Conservation (phyloP, 2,797 vertebrate species). For the Orestias chungarensis region DNA sequence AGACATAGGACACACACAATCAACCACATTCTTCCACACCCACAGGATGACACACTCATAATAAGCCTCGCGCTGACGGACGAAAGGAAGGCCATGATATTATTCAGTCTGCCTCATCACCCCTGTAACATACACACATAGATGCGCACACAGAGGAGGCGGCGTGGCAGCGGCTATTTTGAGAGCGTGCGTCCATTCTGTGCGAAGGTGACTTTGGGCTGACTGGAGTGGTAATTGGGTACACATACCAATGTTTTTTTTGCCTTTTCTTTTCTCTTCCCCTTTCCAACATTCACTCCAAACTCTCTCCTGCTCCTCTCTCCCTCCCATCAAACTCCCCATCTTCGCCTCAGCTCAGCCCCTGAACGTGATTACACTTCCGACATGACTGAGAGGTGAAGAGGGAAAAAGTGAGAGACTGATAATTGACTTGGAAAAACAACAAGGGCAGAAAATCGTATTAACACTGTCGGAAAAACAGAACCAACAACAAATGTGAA, state of each 20-base stretch:
- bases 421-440: constrained; percentile 77
- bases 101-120: constrained; percentile 76
- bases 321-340: constrained; percentile 43
- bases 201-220: constrained; percentile 82
- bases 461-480: constrained; percentile 22
- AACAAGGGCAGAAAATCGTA: constrained; percentile 55
- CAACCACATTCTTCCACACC: constrained; percentile 24
- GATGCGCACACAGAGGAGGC: constrained; percentile 39
- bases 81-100: constrained; percentile 71
- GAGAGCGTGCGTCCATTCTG: constrained; percentile 71
- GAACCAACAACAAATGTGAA: constrained; percentile 17
- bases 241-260: constrained; percentile 80
- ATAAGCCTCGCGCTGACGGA: constrained; percentile 67
- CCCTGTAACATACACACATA: constrained; percentile 60
- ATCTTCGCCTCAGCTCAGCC: constrained; percentile 47
- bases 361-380: constrained; percentile 78
- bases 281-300: constrained; percentile 62
- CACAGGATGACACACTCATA: constrained; percentile 44
- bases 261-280: constrained; percentile 74
- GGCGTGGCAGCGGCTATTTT: constrained; percentile 76
- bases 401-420: constrained; percentile 54
- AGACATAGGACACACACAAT: constrained; percentile 54
- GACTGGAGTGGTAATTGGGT: constrained; percentile 81
- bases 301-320: constrained; percentile 42
- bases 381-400: constrained; percentile 64